These are phyloP conservation scores for Hyperopisus bebe DNA, from an alignment of 2,113 vertebrate genomes.

Conservation along the genomic window DNA sequence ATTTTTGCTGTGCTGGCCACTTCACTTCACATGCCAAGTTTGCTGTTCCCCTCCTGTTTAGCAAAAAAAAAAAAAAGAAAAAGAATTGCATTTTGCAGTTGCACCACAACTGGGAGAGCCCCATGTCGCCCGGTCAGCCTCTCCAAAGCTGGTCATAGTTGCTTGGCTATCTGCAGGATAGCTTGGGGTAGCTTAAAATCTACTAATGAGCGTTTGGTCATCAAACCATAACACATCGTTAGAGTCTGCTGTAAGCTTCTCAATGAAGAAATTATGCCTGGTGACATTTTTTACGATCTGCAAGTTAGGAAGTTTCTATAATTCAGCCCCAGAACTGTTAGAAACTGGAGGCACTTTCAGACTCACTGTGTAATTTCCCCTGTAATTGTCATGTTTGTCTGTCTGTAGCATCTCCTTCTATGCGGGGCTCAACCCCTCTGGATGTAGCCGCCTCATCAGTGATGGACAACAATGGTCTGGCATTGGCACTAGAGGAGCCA, in stretches of 20 bases:
- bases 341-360: background rate
- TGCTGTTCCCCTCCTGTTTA: background rate
- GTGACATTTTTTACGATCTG: background rate
- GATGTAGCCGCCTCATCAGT: constrained; percentile 96
- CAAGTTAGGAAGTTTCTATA: background rate
- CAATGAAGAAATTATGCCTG: background rate
- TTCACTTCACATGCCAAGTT: background rate
- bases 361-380: background rate
- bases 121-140: background rate
- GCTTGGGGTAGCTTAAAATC: background rate
- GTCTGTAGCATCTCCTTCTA: constrained; percentile 81
- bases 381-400: constrained; percentile 12
- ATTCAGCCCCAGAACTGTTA: background rate
- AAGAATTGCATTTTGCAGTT: background rate
- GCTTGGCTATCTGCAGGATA: background rate
- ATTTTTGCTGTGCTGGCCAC: background rate
- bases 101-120: background rate
- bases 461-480: constrained; percentile 97
- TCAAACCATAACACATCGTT: background rate
- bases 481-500: constrained; percentile 86
- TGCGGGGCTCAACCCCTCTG: constrained; percentile 93
- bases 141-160: background rate
- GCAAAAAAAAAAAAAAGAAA: background rate
- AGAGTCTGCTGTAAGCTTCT: background rate
- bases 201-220: background rate